phyloP scores from a whole-genome alignment of 2,888 invertebrate genomes.

The Watsonalla binaria region DNA sequence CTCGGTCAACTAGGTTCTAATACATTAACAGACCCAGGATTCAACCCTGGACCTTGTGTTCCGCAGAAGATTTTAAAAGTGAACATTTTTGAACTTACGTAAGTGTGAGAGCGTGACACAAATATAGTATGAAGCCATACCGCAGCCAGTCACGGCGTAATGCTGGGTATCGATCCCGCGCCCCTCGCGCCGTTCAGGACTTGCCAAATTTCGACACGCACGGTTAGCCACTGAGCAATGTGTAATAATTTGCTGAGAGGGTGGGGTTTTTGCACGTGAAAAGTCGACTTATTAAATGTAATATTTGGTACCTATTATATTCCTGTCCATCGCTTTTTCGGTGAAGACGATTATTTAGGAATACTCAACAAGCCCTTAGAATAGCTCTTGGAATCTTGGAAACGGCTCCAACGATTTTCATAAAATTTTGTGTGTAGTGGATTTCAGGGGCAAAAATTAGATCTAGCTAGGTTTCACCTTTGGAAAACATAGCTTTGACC shows the following conservation, averaged over 20 bases:
- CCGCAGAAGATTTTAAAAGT: neutral
- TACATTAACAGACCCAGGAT: too few species aligned
- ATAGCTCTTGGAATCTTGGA: too few species aligned
- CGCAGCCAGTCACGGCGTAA: slow-evolving; percentile 1
- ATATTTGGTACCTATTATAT: neutral
- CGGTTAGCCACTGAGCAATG: neutral
- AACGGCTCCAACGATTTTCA: too few species aligned
- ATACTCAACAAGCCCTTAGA: too few species aligned
- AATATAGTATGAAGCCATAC: slow-evolving; percentile 6
- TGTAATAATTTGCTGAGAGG: neutral
- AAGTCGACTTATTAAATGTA: neutral
- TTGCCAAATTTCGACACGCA: slow-evolving; percentile 1
- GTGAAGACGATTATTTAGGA: too few species aligned
- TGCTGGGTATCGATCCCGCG: slow-evolving; percentile 10
- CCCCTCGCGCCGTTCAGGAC: neutral
- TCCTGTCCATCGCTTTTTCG: too few species aligned
- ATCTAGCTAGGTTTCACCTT: too few species aligned
- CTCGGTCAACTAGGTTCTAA: too few species aligned
- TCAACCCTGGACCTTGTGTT: too few species aligned
- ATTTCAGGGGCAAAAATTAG: too few species aligned
- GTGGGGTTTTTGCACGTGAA: neutral
- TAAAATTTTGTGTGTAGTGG: too few species aligned
- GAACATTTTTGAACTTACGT: neutral
- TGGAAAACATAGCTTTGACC: too few species aligned
- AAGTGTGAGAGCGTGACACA: neutral